A percentile compares a stretch with the other conserved stretches of the same genome.
These are phyloP conservation scores for Plebejus anna DNA, from an alignment of 2,888 invertebrate genomes.

Conservation along the genomic window DNA sequence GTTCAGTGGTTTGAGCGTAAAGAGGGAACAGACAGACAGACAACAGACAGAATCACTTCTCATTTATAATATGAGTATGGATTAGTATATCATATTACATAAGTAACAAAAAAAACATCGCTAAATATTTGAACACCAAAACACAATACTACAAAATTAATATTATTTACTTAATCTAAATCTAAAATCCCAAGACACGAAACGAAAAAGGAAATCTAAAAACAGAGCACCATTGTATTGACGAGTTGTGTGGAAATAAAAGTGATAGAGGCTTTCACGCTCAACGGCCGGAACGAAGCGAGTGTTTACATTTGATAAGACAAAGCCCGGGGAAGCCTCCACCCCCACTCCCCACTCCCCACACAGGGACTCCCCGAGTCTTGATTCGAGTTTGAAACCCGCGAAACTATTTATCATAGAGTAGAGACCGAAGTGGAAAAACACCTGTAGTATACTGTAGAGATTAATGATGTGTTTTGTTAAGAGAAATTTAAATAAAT, in stretches of 20 bases:
- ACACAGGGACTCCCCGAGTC: conserved; percentile 31
- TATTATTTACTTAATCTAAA: background rate
- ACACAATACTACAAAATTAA: too few species aligned
- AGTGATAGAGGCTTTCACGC: conserved; percentile 62
- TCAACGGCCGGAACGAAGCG: conserved; percentile 72
- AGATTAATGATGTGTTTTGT: background rate
- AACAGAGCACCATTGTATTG: conserved; percentile 35
- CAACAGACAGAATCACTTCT: too few species aligned
- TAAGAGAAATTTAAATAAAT: too few species aligned
- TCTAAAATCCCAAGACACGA: background rate
- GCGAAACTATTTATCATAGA: conserved; percentile 17
- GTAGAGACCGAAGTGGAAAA: background rate
- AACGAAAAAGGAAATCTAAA: conserved; percentile 9
- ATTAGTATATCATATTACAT: too few species aligned
- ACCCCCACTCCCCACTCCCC: background rate
- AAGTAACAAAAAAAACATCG: too few species aligned
- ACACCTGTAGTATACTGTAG: background rate
- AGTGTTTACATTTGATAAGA: conserved; percentile 77
- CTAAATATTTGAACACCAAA: too few species aligned
- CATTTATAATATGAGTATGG: too few species aligned
- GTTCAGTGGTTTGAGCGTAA: too few species aligned
- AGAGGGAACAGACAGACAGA: too few species aligned
- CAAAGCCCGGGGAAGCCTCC: conserved; percentile 33
- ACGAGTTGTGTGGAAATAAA: conserved; percentile 63
- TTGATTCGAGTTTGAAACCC: conserved; percentile 31